phyloP scores from a whole-genome alignment of 2,888 invertebrate genomes.

The Acleris emargana region DNA sequence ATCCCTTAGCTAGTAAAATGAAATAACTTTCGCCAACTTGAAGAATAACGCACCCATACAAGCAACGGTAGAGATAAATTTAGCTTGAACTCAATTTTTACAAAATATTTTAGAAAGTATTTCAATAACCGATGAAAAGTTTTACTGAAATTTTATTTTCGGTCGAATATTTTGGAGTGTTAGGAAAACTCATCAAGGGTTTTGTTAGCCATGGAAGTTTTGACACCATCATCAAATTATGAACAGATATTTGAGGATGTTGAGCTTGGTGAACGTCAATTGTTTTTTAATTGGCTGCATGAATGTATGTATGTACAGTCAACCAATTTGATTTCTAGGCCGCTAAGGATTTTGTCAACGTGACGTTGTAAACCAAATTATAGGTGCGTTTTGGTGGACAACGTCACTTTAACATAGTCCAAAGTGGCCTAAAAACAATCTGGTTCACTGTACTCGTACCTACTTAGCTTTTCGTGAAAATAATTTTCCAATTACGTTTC shows the following conservation, averaged over 20 bases:
- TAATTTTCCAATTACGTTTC: background rate
- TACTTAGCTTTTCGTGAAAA: background rate
- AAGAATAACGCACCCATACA: constrained; percentile 46
- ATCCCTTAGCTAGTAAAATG: constrained; percentile 60
- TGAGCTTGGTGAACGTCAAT: background rate
- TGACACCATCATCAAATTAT: background rate
- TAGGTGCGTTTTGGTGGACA: no score
- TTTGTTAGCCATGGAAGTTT: background rate
- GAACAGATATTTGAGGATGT: background rate
- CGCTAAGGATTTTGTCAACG: no score
- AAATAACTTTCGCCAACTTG: constrained; percentile 67
- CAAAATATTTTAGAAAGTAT: constrained; percentile 59
- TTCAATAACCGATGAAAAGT: constrained; percentile 56
- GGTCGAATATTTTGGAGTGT: constrained; percentile 19
- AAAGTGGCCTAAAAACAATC: no score
- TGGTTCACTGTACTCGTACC: background rate
- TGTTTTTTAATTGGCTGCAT: constrained; percentile 8
- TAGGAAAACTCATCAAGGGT: constrained; percentile 3
- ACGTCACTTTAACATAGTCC: no score
- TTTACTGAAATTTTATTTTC: constrained; percentile 34
- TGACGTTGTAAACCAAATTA: no score
- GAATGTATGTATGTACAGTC: no score
- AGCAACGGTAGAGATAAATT: constrained; percentile 54
- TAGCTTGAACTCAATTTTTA: constrained; percentile 60
- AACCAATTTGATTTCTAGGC: no score